Conservation (phyloP, 2,888 invertebrate genomes). For the Troilus luridus region DNA sequence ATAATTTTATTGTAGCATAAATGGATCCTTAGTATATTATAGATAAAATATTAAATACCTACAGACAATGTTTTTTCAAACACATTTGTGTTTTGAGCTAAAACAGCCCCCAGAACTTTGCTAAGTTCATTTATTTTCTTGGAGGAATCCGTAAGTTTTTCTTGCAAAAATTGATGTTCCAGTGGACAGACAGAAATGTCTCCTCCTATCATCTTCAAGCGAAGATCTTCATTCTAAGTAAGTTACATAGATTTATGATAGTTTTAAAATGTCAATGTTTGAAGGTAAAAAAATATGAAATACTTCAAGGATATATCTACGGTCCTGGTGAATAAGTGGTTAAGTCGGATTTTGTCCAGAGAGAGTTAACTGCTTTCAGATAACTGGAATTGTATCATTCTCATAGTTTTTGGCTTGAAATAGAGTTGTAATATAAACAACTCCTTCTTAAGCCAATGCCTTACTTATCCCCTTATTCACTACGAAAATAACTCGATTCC, state of each 20-base stretch:
- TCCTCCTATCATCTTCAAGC: conserved; percentile 74
- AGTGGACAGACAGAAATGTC: conserved; percentile 67
- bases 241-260: background rate
- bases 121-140: conserved; percentile 78
- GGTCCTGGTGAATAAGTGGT: too few relatives aligned
- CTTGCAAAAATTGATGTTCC: conserved; percentile 72
- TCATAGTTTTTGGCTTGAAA: too few relatives aligned
- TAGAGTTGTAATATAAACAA: too few relatives aligned
- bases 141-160: conserved; percentile 73
- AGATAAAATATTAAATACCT: conserved; percentile 54
- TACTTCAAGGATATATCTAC: background rate
- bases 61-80: conserved; percentile 78
- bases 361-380: too few relatives aligned
- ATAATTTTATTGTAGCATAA: background rate
- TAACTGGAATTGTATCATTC: too few relatives aligned
- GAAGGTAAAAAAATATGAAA: background rate
- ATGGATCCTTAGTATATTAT: background rate
- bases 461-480: too few relatives aligned
- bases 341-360: too few relatives aligned
- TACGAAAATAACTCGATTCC: too few relatives aligned
- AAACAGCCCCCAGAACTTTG: conserved; percentile 76
- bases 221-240: conserved; percentile 73
- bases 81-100: conserved; percentile 80
- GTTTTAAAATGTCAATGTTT: background rate
- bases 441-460: too few relatives aligned